phyloP scores from a whole-genome alignment of 53 echinoderm and acorn worm species.

The Patiria pectinifera region DNA sequence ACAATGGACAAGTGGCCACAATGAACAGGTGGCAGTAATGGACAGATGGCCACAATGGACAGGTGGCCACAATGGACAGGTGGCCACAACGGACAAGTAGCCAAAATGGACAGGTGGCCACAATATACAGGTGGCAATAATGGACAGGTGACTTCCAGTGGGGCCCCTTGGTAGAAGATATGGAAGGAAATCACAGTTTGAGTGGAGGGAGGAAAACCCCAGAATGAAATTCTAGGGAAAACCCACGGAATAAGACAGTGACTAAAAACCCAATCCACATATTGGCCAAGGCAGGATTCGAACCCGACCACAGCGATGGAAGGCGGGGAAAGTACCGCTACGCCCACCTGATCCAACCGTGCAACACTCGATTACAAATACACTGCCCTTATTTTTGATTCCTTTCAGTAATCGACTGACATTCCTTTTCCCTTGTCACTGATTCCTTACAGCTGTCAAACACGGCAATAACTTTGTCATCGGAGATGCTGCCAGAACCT shows the following conservation, averaged over 20 bases:
- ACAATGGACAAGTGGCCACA: background rate
- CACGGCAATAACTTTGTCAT: constrained; percentile 37
- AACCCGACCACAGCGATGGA: too few species aligned
- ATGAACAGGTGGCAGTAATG: background rate
- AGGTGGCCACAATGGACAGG: too few species aligned
- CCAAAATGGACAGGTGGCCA: background rate
- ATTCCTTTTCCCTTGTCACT: background rate
- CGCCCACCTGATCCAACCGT: too few species aligned
- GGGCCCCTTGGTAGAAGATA: too few species aligned
- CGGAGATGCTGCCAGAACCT: background rate
- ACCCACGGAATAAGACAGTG: too few species aligned
- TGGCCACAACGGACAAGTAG: too few species aligned
- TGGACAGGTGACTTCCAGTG: background rate
- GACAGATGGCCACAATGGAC: background rate
- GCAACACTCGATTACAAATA: background rate
- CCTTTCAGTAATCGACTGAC: background rate
- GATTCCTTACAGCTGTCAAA: constrained; percentile 19
- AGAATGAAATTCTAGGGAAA: too few species aligned
- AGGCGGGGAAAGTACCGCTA: too few species aligned
- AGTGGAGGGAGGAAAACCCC: too few species aligned
- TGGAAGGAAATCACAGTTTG: too few species aligned
- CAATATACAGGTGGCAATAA: background rate
- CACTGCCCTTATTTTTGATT: background rate
- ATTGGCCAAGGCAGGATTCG: too few species aligned
- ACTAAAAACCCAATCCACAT: too few species aligned